These are phyloP conservation scores for Craseonycteris thonglongyai DNA, from an alignment of 2,113 vertebrate species.

Conservation along the genomic window DNA sequence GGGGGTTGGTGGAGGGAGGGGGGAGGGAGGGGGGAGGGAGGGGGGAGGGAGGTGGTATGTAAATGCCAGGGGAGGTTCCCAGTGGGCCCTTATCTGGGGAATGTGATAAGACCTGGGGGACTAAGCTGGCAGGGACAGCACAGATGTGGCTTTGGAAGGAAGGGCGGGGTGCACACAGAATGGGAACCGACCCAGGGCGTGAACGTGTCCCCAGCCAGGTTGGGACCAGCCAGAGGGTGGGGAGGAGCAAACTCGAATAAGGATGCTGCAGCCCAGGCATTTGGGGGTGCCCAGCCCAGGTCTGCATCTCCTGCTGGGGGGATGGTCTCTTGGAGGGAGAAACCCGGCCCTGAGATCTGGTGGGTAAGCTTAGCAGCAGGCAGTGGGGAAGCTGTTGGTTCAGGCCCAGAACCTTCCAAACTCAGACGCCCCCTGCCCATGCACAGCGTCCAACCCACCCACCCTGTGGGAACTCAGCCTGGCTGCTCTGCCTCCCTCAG, in stretches of 20 bases:
- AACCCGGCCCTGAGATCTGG: background rate
- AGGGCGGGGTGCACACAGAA: background rate
- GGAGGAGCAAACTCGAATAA: background rate
- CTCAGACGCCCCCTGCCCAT: background rate
- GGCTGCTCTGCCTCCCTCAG: background rate
- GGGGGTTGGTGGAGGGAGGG: background rate
- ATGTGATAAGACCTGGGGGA: background rate
- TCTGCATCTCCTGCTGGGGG: background rate
- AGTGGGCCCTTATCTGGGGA: background rate
- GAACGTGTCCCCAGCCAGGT: background rate
- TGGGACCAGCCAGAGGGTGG: background rate
- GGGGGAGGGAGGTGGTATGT: background rate
- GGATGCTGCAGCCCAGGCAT: background rate
- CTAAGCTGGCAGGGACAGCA: background rate
- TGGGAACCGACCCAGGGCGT: background rate
- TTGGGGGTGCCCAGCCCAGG: background rate
- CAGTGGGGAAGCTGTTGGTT: background rate
- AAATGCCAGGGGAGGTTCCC: background rate
- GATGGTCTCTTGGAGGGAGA: background rate
- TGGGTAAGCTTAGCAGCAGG: background rate
- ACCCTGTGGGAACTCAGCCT: background rate
- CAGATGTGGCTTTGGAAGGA: background rate
- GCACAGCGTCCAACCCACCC: background rate
- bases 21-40: background rate
- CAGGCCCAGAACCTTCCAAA: background rate